Conservation (phyloP, 2,797 vertebrate species). For the Hippopotamyrus pictus region DNA sequence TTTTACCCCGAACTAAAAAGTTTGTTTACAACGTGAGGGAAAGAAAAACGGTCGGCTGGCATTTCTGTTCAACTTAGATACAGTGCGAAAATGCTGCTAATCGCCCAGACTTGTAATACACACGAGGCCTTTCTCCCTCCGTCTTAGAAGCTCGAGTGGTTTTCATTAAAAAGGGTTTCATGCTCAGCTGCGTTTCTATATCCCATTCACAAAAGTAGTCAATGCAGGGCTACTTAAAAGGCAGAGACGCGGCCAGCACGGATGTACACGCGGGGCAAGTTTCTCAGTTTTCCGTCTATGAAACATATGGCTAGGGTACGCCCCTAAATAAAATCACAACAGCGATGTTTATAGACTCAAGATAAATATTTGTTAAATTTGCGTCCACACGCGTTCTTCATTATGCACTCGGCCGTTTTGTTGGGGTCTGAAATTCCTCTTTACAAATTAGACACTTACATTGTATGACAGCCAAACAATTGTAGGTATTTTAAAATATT, state of each 20-base stretch:
- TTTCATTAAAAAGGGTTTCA: constrained; percentile 36
- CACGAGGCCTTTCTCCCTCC: constrained; percentile 8
- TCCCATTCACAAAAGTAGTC: constrained; percentile 31
- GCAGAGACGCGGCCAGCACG: background rate
- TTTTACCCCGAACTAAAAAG: background rate
- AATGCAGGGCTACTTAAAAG: constrained; percentile 7
- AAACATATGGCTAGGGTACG: constrained; percentile 5
- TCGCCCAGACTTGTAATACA: constrained; percentile 14
- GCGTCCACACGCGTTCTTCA: background rate
- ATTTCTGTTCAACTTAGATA: constrained; percentile 10
- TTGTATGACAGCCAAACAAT: background rate
- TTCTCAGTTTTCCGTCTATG: background rate
- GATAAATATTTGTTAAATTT: constrained; percentile 7
- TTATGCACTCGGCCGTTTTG: background rate
- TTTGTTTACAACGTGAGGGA: background rate
- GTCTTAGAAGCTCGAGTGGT: constrained; percentile 22
- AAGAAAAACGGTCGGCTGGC: background rate
- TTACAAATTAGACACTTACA: background rate
- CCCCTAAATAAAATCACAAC: constrained; percentile 19
- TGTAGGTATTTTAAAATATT: constrained; percentile 3
- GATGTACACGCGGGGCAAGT: constrained; percentile 13
- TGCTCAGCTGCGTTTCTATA: constrained; percentile 28
- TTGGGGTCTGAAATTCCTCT: background rate
- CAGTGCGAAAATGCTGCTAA: constrained; percentile 16
- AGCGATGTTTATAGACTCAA: background rate